Percentiles rank a stretch among this genome's conserved stretches.
Evolutionary conservation across 1,140 invertebrate species (phyloP).

Genomic region (Frieseomelitta varia): DNA sequence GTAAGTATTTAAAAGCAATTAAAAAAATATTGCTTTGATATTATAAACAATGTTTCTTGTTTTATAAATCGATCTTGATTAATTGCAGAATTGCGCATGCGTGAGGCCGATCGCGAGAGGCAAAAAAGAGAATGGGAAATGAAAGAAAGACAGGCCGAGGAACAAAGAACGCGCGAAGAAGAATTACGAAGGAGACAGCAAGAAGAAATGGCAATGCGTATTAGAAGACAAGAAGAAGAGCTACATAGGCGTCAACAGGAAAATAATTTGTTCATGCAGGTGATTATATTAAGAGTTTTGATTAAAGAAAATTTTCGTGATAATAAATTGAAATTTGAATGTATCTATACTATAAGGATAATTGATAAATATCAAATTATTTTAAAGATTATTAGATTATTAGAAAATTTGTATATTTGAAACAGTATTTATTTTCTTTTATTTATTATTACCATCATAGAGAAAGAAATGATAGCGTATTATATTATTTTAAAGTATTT

Average conservation of each 20-base stretch:
- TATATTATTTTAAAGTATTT: too few species aligned
- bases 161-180: conserved; percentile 89
- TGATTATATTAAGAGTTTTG: conserved; percentile 63
- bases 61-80: conserved; percentile 34
- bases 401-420: background rate
- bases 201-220: conserved; percentile 88
- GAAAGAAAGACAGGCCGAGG: conserved; percentile 91
- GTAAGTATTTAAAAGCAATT: conserved; percentile 80
- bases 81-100: conserved; percentile 88
- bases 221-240: conserved; percentile 91
- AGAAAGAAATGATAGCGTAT: background rate
- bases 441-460: background rate
- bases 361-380: too few species aligned
- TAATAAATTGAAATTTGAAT: background rate
- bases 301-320: background rate
- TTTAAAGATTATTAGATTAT: too few species aligned
- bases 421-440: background rate
- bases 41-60: background rate
- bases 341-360: background rate
- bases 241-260: conserved; percentile 90
- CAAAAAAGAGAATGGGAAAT: conserved; percentile 94
- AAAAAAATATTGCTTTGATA: background rate
- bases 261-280: conserved; percentile 91
- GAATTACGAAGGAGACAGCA: conserved; percentile 87
- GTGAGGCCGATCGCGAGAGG: conserved; percentile 93